Base-by-base conservation (phyloP, 2,113 vertebrate genomes). In the Mustela nigripes region DNA sequence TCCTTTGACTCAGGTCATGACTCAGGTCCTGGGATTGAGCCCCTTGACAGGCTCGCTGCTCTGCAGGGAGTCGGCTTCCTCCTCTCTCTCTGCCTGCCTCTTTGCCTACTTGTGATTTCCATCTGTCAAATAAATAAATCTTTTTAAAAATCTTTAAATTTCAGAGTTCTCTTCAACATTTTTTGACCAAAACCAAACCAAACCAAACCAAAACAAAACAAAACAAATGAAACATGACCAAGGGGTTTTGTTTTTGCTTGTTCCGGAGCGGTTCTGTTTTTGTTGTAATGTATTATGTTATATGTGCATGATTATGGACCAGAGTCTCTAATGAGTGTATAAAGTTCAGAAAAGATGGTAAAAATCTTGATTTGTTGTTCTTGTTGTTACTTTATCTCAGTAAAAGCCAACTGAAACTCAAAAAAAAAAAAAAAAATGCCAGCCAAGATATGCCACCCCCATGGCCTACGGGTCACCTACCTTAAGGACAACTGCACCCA, bases 401-500 rank as follows among this genome's bases (percentile, higher is more conserved):
- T 99, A 99, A 99, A 99, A 98, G 97, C 98, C 98, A 98, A 98
- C 99, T 99, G 98, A 98, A 99, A 33, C 36, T 36, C 36, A 22
- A 53, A 76, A 73, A 56, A 26, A 53, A 7, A 33, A 31, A 42
- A 7, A 56, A 33, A 42, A 69, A 11, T 15, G 18, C 31, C 45
- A 18, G 26, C 26, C 69, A 60, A 45, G 26, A 33, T 24, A 60
- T 24, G 53, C 36, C 28, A 36, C 11, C n/a, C 48, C 26, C 18
- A 24, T 3, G n/a, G 53, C 16, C 26, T 56, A 12, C 7, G 14
- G 26, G 18, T 58, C 11, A 73, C 85, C n/a, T 58, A 36, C 85
- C 50, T 88, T 36, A 56, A 39, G 15, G 15, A 53, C 48, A 73
- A 12, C 15, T 39, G 85, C 5, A 39, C 65, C 1, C 1, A 0